Evolutionary conservation across 2,113 vertebrate genomes (phyloP), one percentile per base, ranked within the genome.

Genomic region (Oostethus manadensis): DNA sequence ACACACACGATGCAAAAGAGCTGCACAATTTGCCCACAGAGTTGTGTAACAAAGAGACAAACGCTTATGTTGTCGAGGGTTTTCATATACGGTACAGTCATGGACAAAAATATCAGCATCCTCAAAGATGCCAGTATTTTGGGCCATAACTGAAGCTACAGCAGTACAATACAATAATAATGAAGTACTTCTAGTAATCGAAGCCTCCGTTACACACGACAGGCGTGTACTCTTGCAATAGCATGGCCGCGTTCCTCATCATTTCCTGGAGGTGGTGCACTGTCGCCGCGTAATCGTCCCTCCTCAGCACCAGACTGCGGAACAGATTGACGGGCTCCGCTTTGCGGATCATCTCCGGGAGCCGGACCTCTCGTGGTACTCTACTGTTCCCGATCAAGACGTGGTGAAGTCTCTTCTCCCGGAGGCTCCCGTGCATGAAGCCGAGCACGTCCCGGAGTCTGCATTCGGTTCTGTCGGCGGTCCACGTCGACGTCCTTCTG

Each of bases 241-340:
- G 88, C 1, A 88, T 90, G 0, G 90, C 79, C 1, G 90, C 90
- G 17, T 98, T 98, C 87, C 77, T 93, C 61, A 97, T 78, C 94
- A 99, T 96, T 83, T 98, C 94, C 0, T 93, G 91, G 77, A 96
- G 93, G 0, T 92, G 92, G 67, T 87, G 87, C 65, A 94, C 58
- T 0, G 92, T 94, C 51, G 87, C 83, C 11, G 84, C 83, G 63
- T 95, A 91, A 50, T 92, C 66, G 0, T 88, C 83, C 18, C 90
- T 87, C 60, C 85, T 90, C 23, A 98, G 80, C 64, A 97, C 93
- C 20, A 99, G 88, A n/a, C 89, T 80, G 33, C 93, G 88, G 80
- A 97, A 94, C 71, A 99, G 91, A 68, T 99, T 98, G 68, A 98
- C 74, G 1, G 94, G 93, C 69, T 95, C 92, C 0, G 92, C 88